These are phyloP conservation scores for Amphipyra berbera DNA, from an alignment of 2,888 invertebrate species.

Conservation along the genomic window DNA sequence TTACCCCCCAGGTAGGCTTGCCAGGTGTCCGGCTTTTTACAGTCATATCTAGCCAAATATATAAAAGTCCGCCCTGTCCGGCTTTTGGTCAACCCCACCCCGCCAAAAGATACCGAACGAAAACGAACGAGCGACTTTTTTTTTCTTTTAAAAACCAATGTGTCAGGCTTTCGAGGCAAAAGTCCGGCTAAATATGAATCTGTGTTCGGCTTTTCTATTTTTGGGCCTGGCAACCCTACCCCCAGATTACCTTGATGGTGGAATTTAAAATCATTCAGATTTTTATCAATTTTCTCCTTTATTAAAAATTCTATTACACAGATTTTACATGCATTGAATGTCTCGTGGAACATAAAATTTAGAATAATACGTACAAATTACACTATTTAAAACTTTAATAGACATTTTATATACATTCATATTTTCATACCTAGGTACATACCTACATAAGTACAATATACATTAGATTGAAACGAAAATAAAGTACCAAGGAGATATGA, in stretches of 20 bases:
- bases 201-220: no score
- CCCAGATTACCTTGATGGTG: neutral
- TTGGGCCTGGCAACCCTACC: no score
- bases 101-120: no score
- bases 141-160: no score
- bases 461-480: slow-evolving; percentile 22
- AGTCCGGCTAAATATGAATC: no score
- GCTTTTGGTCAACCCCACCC: no score
- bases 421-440: slow-evolving; percentile 18
- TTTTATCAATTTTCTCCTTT: slow-evolving; percentile 64
- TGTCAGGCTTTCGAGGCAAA: no score
- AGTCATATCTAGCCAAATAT: no score
- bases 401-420: slow-evolving; percentile 49
- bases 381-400: slow-evolving; percentile 46
- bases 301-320: slow-evolving; percentile 81
- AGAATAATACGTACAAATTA: slow-evolving; percentile 41
- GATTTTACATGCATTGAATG: slow-evolving; percentile 67
- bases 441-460: slow-evolving; percentile 46
- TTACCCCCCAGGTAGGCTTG: no score
- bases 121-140: no score
- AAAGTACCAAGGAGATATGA: neutral
- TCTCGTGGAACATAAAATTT: slow-evolving; percentile 44
- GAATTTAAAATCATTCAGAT: slow-evolving; percentile 18
- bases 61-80: no score
- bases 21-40: no score